Evolutionary conservation across 2,113 vertebrate genomes (phyloP).

Genomic region (Scomber scombrus): DNA sequence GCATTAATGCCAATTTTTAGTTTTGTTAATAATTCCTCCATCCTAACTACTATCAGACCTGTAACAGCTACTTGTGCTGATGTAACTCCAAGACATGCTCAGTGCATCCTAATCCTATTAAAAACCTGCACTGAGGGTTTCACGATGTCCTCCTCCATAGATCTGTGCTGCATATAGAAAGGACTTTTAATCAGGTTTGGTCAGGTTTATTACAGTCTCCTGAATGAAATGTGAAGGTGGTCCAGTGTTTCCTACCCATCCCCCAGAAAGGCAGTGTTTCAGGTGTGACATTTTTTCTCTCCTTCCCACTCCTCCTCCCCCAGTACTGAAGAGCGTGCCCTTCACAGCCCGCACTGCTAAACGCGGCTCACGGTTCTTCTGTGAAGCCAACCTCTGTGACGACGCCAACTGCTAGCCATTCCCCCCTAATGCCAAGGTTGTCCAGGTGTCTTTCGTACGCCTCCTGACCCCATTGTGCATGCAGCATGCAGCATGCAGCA

Average conservation of each 20-base stretch:
- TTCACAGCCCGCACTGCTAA: conserved; percentile 98
- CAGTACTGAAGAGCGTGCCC: conserved; percentile 98
- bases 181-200: not conserved
- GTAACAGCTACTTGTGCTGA: conserved; percentile 32
- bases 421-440: conserved; percentile 85
- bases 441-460: conserved; percentile 79
- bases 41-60: conserved; percentile 31
- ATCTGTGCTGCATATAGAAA: not conserved
- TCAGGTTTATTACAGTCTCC: not conserved
- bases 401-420: conserved; percentile 96
- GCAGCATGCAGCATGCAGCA: conserved; percentile 85
- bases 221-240: conserved; percentile 30
- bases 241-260: not conserved
- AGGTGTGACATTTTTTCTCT: conserved; percentile 85
- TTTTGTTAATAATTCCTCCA: conserved; percentile 48
- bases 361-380: conserved; percentile 98
- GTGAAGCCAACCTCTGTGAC: conserved; percentile 94
- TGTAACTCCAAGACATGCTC: not conserved
- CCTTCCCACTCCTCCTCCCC: conserved; percentile 71
- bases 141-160: not conserved
- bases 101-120: conserved; percentile 35
- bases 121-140: not conserved
- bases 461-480: conserved; percentile 74
- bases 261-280: conserved; percentile 49
- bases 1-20: conserved; percentile 19